Evolutionary conservation across 2,888 invertebrate genomes (phyloP).

Genomic region (Cactoblastis cactorum): DNA sequence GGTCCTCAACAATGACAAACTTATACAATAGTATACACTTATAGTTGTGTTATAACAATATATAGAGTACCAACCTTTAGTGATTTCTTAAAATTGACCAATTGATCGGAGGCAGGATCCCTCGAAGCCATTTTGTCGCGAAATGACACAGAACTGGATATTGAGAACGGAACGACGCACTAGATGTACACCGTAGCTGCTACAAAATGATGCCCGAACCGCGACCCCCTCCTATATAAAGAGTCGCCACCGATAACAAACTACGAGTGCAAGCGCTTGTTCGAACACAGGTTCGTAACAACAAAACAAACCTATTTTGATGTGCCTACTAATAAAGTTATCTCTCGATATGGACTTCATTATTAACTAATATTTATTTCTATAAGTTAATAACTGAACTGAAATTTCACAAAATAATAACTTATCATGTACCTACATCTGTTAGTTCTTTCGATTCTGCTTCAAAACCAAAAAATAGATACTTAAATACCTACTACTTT

Average conservation of each 20-base stretch:
- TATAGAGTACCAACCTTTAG: conserved; percentile 67
- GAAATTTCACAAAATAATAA: too few relatives aligned
- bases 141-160: conserved; percentile 13
- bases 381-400: not conserved
- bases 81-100: conserved; percentile 79
- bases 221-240: conserved; percentile 49
- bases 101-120: conserved; percentile 82
- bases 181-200: conserved; percentile 47
- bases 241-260: conserved; percentile 53
- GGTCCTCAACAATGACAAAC: not conserved
- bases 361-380: too few relatives aligned
- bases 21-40: not conserved
- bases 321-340: not conserved
- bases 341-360: not conserved
- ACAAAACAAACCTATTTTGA: not conserved
- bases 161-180: conserved; percentile 47
- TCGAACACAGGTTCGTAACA: not conserved
- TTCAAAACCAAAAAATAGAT: too few relatives aligned
- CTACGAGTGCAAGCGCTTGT: conserved; percentile 34
- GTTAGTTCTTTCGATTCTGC: too few relatives aligned
- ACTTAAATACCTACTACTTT: too few relatives aligned
- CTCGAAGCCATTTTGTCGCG: conserved; percentile 60
- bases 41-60: not conserved
- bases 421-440: too few relatives aligned
- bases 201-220: conserved; percentile 46